Evolutionary conservation across 2,113 vertebrate species (phyloP), one percentile per base, ranked within the genome.

Genomic region (Periophthalmodon schlosseri): DNA sequence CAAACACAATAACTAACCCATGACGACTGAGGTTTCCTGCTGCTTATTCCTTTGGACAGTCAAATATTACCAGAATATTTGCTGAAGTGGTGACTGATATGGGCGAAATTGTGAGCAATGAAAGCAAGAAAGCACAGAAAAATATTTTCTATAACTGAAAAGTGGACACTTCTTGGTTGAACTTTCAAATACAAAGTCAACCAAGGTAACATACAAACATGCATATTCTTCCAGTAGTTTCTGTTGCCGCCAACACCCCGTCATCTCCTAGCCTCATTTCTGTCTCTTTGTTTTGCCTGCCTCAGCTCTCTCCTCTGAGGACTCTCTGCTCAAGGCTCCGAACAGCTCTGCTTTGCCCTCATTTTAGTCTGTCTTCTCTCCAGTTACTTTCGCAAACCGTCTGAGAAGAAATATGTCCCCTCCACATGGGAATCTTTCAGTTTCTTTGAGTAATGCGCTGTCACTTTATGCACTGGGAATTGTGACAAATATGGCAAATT

Each of bases 371-470:
- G 7, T 39, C 34, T 64, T 67, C n/a, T 67, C 39, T 46, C 12
- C 39, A 46, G n/a, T 68, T 84, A 24, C 69, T 23, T 81, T 74
- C 73, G 63, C 34, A 11, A 57, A 85, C n/a, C 20, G 69, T 63
- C 23, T 12, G 24, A 74, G 71, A 65, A 73, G 72, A 88, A 73
- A 80, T 72, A 76, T 75, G 76, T 61, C 39, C 70, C 28, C 63
- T 70, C 60, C 86, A 86, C 86, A 74, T 80, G 84, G 88, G 86
- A 86, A 78, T 88, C 69, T 73, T 69, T 75, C 36, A 0, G 76
- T 76, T 81, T 84, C 65, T 76, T 71, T 87, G 82, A 89, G 69
- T 81, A 86, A 92, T 92, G 84, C 64, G 68, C 76, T 85, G 76
- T 75, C 58, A 21, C 68, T 15, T 57, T 81, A 73, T 49, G 28